These are phyloP conservation scores for Plebejus anna DNA, from an alignment of 2,888 invertebrate species.

Conservation along the genomic window DNA sequence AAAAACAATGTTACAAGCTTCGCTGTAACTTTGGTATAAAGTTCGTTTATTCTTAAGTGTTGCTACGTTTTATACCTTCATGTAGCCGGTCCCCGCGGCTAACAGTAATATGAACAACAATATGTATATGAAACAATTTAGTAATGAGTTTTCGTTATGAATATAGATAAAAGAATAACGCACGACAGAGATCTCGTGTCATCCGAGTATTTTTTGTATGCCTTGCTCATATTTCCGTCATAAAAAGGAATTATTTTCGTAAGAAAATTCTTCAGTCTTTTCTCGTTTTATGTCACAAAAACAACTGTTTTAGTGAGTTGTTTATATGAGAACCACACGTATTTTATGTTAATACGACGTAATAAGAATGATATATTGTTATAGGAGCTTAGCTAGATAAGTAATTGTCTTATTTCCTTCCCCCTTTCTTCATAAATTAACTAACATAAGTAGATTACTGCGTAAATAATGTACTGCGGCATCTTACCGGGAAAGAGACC, in stretches of 20 bases:
- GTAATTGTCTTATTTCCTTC: slow-evolving; percentile 19
- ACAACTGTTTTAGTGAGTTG: slow-evolving; percentile 11
- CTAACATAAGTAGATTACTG: slow-evolving; percentile 28
- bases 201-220: neutral
- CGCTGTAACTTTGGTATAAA: neutral
- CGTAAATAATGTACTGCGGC: slow-evolving; percentile 10
- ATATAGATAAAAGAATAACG: neutral
- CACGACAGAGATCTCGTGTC: neutral
- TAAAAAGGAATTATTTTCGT: neutral
- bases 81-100: neutral
- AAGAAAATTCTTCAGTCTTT: neutral
- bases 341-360: slow-evolving; percentile 17
- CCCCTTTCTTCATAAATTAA: slow-evolving; percentile 28
- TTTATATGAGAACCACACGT: neutral
- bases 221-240: neutral
- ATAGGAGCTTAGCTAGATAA: slow-evolving; percentile 22
- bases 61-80: slow-evolving; percentile 16
- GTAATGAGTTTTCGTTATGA: neutral
- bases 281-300: neutral
- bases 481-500: neutral
- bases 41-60: slow-evolving; percentile 14
- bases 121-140: neutral
- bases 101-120: neutral
- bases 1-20: slow-evolving; percentile 13
- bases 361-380: slow-evolving; percentile 13